Conservation (phyloP, 2,113 vertebrate species). For the Phasianus colchicus region DNA sequence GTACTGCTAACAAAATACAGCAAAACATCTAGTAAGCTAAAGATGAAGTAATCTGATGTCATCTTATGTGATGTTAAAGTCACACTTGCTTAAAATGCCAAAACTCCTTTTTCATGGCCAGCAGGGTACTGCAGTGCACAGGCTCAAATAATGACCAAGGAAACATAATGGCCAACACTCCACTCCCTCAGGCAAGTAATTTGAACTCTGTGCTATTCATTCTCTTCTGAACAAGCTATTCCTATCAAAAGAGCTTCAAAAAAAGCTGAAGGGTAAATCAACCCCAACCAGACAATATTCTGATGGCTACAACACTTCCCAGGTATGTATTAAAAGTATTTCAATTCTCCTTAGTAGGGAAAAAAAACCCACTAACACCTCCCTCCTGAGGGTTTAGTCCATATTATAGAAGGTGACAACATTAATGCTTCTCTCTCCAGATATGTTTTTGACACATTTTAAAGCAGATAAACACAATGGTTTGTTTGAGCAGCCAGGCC, state of each 20-base stretch:
- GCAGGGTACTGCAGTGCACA: not conserved
- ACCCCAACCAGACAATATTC: not conserved
- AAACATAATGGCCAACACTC: not conserved
- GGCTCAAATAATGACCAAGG: not conserved
- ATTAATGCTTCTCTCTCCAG: not conserved
- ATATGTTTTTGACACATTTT: not conserved
- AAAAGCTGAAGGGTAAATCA: not conserved
- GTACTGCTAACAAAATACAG: not conserved
- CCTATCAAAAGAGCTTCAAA: not conserved
- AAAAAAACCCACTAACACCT: not conserved
- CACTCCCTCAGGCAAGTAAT: not conserved
- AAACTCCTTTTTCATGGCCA: not conserved
- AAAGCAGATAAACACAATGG: not conserved
- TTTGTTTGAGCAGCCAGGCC: not conserved
- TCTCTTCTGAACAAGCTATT: not conserved
- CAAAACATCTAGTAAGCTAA: not conserved
- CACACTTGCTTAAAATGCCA: not conserved
- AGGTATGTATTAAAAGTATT: not conserved
- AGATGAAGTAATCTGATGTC: not conserved
- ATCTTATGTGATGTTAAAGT: not conserved
- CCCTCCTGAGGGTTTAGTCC: not conserved
- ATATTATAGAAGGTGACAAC: fast-evolving
- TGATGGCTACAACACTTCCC: not conserved
- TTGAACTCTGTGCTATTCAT: not conserved
- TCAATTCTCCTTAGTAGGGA: not conserved